phyloP scores from a whole-genome alignment of 2,113 vertebrate species.

The Crotalus viridis region DNA sequence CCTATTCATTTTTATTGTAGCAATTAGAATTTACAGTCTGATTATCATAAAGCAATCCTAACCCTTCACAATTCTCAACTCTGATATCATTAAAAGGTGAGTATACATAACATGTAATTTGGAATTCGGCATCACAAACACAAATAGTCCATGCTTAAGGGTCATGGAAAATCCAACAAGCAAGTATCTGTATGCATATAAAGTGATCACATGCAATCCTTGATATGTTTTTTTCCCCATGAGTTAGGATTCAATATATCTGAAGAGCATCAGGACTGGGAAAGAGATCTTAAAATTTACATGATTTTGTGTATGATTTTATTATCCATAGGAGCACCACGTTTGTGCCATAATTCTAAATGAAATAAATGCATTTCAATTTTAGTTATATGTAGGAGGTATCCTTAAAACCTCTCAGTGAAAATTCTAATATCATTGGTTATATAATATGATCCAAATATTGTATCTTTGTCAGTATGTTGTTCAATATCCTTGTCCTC shows the following conservation, averaged over 20 bases:
- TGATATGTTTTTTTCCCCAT: background rate
- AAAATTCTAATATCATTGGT: constrained; percentile 60
- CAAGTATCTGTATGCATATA: background rate
- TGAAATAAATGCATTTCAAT: constrained; percentile 28
- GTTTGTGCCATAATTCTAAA: background rate
- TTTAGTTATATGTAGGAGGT: constrained; percentile 39
- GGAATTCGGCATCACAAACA: background rate
- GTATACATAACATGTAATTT: background rate
- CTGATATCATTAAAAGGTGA: background rate
- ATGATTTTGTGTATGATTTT: background rate
- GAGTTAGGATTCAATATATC: background rate
- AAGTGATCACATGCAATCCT: background rate
- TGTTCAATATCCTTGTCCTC: constrained; percentile 58
- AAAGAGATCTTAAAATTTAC: background rate
- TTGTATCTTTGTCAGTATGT: constrained; percentile 65
- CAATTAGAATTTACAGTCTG: background rate
- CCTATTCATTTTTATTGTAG: background rate
- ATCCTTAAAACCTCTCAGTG: constrained; percentile 22
- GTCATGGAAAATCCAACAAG: background rate
- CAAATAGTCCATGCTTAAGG: background rate
- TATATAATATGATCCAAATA: constrained; percentile 64
- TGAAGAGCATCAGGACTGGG: background rate
- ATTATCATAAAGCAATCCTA: background rate
- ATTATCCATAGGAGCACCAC: background rate
- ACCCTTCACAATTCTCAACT: background rate